These are phyloP conservation scores for Puma concolor DNA, from an alignment of 2,113 vertebrate species.

Conservation along the genomic window DNA sequence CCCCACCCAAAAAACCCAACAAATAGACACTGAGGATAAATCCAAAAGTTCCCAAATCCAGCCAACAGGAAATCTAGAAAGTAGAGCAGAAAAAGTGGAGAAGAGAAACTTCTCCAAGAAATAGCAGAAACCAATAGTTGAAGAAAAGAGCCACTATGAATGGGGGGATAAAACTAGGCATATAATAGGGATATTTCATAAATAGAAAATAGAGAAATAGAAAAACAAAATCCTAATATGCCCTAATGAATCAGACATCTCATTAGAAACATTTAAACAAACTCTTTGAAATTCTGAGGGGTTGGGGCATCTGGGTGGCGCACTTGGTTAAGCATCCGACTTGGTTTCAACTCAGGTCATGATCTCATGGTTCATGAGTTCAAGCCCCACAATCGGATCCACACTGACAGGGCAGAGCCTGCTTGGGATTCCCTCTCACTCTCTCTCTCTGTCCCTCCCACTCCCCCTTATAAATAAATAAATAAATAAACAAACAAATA, in stretches of 20 bases:
- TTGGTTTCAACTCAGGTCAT: too few relatives aligned
- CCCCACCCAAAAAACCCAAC: neutral
- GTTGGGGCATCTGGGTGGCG: too few relatives aligned
- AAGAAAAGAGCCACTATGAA: neutral
- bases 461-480: too few relatives aligned
- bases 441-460: too few relatives aligned
- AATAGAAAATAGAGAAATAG: neutral
- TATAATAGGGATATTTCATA: neutral
- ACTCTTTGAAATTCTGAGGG: neutral
- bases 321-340: too few relatives aligned
- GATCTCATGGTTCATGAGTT: too few relatives aligned
- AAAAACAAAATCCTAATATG: neutral
- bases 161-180: neutral
- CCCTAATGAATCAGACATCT: neutral
- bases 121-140: neutral
- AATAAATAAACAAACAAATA: too few relatives aligned
- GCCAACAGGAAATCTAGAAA: slow-evolving; percentile 6
- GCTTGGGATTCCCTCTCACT: too few relatives aligned
- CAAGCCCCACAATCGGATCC: too few relatives aligned
- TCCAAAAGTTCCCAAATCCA: neutral
- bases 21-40: neutral
- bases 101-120: neutral
- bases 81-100: neutral
- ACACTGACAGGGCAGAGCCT: too few relatives aligned
- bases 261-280: neutral